phyloP scores from a whole-genome alignment of 2,797 vertebrate genomes.

The Anas georgica region DNA sequence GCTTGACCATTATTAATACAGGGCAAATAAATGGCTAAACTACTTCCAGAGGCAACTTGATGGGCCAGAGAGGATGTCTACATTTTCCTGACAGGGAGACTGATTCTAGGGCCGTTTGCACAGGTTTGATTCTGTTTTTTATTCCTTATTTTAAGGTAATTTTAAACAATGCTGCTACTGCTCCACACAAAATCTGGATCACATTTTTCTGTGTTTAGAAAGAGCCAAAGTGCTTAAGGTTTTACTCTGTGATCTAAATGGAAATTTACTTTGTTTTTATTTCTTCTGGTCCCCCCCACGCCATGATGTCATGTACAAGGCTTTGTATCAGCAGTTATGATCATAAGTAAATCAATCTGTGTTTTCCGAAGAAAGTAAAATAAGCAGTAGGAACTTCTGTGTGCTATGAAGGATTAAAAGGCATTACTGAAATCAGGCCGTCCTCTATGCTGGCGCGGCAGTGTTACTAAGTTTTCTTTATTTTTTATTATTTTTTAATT shows the following conservation, averaged over 20 bases:
- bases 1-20: background rate
- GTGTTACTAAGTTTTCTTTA: background rate
- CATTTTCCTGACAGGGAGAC: background rate
- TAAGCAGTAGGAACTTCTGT: background rate
- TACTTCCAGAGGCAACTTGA: background rate
- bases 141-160: background rate
- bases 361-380: background rate
- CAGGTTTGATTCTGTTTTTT: background rate
- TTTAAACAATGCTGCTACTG: background rate
- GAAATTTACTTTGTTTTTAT: conserved; percentile 4
- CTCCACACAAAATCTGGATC: background rate
- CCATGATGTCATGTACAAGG: background rate
- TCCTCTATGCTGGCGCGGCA: background rate
- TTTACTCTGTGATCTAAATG: conserved; percentile 20
- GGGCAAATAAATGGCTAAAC: conserved; percentile 14
- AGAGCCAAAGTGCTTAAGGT: conserved; percentile 9
- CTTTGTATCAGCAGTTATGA: background rate
- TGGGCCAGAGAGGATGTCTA: background rate
- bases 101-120: background rate
- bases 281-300: background rate
- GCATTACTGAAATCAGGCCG: background rate
- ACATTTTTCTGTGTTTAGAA: background rate
- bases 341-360: background rate
- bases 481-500: background rate
- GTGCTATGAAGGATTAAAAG: background rate